Evolutionary conservation across 2,797 vertebrate genomes (phyloP), one percentile per base, ranked within the genome.

Genomic region (Acanthurus tractus): DNA sequence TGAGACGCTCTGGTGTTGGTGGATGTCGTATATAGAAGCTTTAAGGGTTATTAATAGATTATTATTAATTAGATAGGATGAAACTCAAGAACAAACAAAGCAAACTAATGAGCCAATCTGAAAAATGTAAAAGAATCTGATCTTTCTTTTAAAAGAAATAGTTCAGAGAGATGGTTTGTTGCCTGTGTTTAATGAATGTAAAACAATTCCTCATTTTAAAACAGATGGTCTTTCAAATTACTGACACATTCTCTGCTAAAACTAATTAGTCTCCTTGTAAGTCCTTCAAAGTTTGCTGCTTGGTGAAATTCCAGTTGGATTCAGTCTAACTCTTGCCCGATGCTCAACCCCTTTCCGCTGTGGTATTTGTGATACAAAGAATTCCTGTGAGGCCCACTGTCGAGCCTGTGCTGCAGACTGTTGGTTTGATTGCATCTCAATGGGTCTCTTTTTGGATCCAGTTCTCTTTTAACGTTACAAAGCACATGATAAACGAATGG

Each of bases 391-490:
- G 86, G 89, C 15, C 7, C n/a, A 38, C 71, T 68, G 86, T 86
- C 79, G 82, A 79, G 83, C 55, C 50, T 86, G 63, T 77, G 67
- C 85, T 68, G 78, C 76, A 89, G 65, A 81, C 76, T 74, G 79
- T 50, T 76, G 74, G 81, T 77, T 86, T 89, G 90, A 89, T 89
- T 85, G 68, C 73, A 84, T 92, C 82, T 89, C 88, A 78, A 57
- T 86, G 80, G 88, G 79, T 59, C 87, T 82, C 54, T 76, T 74
- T 85, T 83, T 78, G 69, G 83, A 82, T 81, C 74, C 68, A 57
- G 58, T 73, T 83, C 54, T 70, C 63, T 88, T 89, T 81, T 83
- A 89, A 83, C 86, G 63, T 77, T 71, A 65, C 67, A 84, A 69
- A 84, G 70, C 22, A 0, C 66, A 71, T 76, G 75, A 44, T 77